phyloP scores from a whole-genome alignment of 2,797 vertebrate genomes.

The Valencia hispanica region DNA sequence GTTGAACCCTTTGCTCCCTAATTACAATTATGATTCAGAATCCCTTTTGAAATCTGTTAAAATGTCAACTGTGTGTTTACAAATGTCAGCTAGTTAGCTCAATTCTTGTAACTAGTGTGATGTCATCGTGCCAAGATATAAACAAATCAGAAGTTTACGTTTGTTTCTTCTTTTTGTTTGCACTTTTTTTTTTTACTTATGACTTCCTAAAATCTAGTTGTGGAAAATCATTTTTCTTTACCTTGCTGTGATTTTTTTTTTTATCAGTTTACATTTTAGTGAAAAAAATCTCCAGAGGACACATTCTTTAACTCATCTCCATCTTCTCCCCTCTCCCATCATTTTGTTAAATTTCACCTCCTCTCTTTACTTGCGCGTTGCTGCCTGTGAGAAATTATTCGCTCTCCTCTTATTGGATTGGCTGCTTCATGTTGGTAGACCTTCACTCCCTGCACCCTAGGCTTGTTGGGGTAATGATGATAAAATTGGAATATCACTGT shows the following conservation, averaged over 20 bases:
- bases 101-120: neutral
- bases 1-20: too few species aligned
- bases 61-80: neutral
- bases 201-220: neutral
- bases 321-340: constrained; percentile 10
- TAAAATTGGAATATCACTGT: constrained; percentile 84
- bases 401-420: constrained; percentile 83
- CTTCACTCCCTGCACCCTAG: constrained; percentile 42
- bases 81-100: neutral
- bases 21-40: too few species aligned
- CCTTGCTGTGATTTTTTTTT: neutral
- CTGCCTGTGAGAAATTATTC: constrained; percentile 67
- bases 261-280: neutral
- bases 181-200: too few species aligned
- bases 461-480: constrained; percentile 80
- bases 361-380: constrained; percentile 23
- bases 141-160: neutral
- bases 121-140: neutral
- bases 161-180: neutral
- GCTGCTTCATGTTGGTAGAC: constrained; percentile 72
- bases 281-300: neutral
- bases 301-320: neutral
- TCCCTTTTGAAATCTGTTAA: neutral
- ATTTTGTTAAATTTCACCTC: constrained; percentile 3
- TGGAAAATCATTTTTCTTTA: neutral